phyloP scores from a whole-genome alignment of 2,113 vertebrate genomes.

The Brachionichthys hirsutus region DNA sequence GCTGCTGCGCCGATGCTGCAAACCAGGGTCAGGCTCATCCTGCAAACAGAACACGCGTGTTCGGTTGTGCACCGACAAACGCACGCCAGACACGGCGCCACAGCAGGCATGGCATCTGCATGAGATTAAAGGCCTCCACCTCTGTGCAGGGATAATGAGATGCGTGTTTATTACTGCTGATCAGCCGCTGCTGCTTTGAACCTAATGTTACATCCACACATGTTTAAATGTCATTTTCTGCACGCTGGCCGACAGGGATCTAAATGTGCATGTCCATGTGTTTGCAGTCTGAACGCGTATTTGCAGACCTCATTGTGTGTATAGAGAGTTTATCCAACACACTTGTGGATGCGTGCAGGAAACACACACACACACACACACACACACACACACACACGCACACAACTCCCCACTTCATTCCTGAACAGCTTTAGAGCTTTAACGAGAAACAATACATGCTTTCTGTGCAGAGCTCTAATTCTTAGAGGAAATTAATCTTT shows the following conservation, averaged over 20 bases:
- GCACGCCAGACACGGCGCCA: not conserved
- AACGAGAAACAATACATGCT: no score
- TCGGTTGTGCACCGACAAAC: constrained; percentile 9
- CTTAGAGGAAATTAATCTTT: no score
- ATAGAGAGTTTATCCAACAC: no score
- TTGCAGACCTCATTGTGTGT: no score
- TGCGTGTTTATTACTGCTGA: constrained; percentile 73
- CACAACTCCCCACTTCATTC: no score
- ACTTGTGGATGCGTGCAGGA: no score
- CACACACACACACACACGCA: not conserved
- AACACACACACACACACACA: not conserved
- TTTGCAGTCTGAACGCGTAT: no score
- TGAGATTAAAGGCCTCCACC: constrained; percentile 43
- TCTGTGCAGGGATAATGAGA: constrained; percentile 72
- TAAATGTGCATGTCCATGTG: not conserved
- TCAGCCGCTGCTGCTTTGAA: constrained; percentile 22
- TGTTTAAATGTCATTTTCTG: not conserved
- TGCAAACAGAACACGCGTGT: constrained; percentile 23
- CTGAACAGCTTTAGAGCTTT: no score
- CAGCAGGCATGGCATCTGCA: constrained; percentile 22
- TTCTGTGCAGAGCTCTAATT: no score
- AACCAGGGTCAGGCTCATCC: constrained; percentile 65
- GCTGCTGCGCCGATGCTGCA: constrained; percentile 55
- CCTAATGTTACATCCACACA: constrained; percentile 21
- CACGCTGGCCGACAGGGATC: not conserved